These are phyloP conservation scores for Branchinecta sandiegonensis DNA, from an alignment of 2,888 invertebrate species.

Conservation along the genomic window DNA sequence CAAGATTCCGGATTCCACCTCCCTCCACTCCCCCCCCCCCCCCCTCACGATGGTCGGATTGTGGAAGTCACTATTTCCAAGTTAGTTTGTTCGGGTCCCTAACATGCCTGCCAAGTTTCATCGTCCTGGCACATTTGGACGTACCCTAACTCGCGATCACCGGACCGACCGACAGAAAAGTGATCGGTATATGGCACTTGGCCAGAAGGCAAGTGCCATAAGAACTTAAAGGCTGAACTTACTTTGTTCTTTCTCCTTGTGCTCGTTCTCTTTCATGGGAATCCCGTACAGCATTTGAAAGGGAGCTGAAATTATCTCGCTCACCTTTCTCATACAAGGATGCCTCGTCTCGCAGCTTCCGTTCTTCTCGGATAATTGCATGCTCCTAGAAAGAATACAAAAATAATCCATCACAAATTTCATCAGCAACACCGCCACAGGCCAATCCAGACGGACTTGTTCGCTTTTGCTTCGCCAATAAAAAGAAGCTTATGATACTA, in stretches of 20 bases:
- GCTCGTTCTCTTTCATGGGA: conserved; percentile 69
- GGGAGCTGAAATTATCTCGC: conserved; percentile 52
- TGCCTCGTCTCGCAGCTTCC: conserved; percentile 43
- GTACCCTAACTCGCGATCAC: no score
- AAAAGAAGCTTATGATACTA: no score
- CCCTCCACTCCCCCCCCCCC: no score
- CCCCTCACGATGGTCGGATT: no score
- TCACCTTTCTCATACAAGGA: conserved; percentile 54
- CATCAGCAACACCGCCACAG: neutral
- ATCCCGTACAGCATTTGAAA: conserved; percentile 59
- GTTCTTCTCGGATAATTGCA: conserved; percentile 39
- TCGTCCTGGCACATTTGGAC: no score
- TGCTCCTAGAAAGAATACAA: conserved; percentile 40
- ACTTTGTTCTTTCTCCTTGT: conserved; percentile 66
- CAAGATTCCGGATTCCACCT: no score
- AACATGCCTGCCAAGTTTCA: no score
- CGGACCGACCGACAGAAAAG: no score
- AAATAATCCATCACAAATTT: conserved; percentile 29
- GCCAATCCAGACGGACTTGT: neutral
- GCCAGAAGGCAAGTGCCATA: no score
- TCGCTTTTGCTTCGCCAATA: neutral
- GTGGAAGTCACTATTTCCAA: no score
- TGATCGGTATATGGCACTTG: no score
- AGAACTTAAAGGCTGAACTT: conserved; percentile 26
- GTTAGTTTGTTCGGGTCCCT: no score